Evolutionary conservation across 2,113 vertebrate genomes (phyloP).

Genomic region (Centropristis striata): DNA sequence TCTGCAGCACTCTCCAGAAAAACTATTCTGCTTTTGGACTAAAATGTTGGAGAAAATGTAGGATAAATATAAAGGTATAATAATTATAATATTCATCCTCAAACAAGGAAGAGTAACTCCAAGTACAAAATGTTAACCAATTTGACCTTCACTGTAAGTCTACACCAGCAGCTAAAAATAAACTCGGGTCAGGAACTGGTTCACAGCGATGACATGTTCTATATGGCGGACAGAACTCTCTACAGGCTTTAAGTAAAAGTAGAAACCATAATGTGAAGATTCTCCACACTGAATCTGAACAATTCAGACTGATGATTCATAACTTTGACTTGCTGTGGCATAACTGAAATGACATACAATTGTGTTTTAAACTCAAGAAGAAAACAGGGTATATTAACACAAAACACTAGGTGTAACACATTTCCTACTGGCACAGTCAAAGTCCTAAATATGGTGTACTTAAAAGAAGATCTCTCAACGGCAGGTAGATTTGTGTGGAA

Average conservation of each 20-base stretch:
- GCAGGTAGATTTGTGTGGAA: conserved; percentile 73
- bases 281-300: conserved; percentile 25
- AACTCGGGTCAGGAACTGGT: conserved; percentile 54
- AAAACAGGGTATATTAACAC: conserved; percentile 9
- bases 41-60: not conserved
- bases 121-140: conserved; percentile 50
- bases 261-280: conserved; percentile 27
- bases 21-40: not conserved
- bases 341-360: conserved; percentile 3
- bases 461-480: conserved; percentile 27
- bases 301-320: conserved; percentile 25
- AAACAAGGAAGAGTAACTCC: conserved; percentile 30
- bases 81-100: conserved; percentile 8
- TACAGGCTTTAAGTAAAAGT: conserved; percentile 25
- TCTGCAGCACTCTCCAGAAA: conserved; percentile 19
- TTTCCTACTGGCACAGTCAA: conserved; percentile 26
- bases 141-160: conserved; percentile 74
- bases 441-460: conserved; percentile 27
- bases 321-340: conserved; percentile 23
- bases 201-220: conserved; percentile 59
- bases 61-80: not conserved
- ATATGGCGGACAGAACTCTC: conserved; percentile 33
- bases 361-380: conserved; percentile 15
- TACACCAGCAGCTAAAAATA: conserved; percentile 77
- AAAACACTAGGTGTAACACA: conserved; percentile 30